Percentiles rank a stretch among this genome's conserved stretches.
Conservation (phyloP, 64 coral and sea anemone species). For the Pachyseris speciosa region DNA sequence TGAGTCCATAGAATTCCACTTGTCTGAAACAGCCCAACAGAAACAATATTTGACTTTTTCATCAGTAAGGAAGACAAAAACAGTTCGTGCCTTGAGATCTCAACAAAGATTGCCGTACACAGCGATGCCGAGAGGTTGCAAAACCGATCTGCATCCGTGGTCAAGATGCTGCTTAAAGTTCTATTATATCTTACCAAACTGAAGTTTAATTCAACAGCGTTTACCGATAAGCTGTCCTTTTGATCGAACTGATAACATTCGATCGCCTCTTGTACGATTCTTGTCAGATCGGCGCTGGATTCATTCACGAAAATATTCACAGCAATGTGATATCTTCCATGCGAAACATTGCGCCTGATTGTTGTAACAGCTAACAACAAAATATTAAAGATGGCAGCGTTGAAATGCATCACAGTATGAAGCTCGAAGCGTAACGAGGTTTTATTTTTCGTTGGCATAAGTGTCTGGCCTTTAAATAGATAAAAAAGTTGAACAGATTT, state of each 20-base stretch:
- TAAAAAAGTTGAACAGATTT: not conserved
- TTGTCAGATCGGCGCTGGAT: not conserved
- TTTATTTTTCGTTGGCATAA: not conserved
- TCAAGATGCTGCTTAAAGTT: not conserved
- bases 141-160: not conserved
- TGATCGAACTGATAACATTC: not conserved
- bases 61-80: conserved; percentile 5
- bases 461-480: not conserved
- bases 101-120: not conserved
- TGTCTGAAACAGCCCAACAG: not conserved
- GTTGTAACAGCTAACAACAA: not conserved
- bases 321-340: not conserved
- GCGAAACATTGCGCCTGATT: not conserved
- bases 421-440: too few species aligned
- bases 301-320: not conserved
- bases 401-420: not conserved
- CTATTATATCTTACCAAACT: not conserved
- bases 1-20: not conserved
- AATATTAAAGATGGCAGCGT: not conserved
- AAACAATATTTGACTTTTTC: not conserved
- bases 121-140: not conserved
- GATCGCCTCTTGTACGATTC: not conserved
- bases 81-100: not conserved
- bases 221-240: not conserved
- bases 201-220: not conserved